Base-by-base conservation (phyloP, 2,113 vertebrate genomes). In the Takifugu flavidus region DNA sequence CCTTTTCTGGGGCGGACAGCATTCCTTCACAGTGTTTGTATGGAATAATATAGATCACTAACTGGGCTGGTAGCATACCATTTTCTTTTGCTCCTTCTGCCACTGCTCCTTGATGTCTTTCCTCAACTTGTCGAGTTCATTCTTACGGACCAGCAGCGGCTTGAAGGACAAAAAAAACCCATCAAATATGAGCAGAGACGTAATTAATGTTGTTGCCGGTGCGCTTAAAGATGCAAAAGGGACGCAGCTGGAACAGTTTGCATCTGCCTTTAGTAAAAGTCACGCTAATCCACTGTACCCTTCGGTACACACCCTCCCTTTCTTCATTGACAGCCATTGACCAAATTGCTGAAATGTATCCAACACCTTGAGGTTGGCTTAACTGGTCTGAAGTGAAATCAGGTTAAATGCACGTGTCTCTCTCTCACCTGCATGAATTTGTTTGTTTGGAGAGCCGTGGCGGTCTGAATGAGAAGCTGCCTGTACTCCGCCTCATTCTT, bases 81-180 rank as follows among this genome's bases (percentile, higher is more conserved):
- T 93, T 93, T 97, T 98, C 84, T 94, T 98, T 85, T 94, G 93
- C 72, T 98, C 94, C 78, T 93, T 90, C 81, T 98, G 96, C 97
- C 97, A 99, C 84, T 94, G 93, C 29, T 99, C 96, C 86, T 99
- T 99, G 62, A 96, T 88, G 61, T 96, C 96, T 85, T 95, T 98
- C 79, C 97, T 94, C 87, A 95, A 91, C 80, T 92, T 96, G 85
- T 99, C 97, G 83, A 99, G 87, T 57, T 99, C 96, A 56, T 85
- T 95, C 90, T 94, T 97, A 65, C 96, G 94, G n/a, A 90, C 91
- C 56, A 94, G 80, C 62, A 99, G 92, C 69, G 97, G 97, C 97
- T 99, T 69, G 51, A 59, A 56, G 15, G 39, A 68, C 27, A 44
- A n/a, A 62, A 61, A 15, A 31, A 62, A 61, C 15, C 28, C 44